Base-by-base conservation (phyloP, 2,797 vertebrate species). In the Phyllotis vaccarum region DNA sequence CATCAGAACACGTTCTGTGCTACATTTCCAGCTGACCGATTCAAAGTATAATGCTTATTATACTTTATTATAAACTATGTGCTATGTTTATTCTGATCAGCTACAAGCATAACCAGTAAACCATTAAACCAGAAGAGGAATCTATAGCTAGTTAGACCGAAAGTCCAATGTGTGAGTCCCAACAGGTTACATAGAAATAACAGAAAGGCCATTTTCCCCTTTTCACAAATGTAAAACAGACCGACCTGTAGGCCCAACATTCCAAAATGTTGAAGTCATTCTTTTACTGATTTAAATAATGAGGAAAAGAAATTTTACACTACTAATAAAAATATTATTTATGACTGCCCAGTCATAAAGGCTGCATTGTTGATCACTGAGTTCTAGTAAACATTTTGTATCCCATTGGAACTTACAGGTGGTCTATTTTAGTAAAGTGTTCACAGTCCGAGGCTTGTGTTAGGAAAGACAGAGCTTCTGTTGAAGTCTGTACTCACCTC, bases 121-220 rank as follows among this genome's bases (percentile, higher is more conserved):
- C 60, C 91, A 62, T 54, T 68, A 95, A 98, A 96, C 96, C 92
- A 90, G 95, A 68, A 96, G 95, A 97, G n/a, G 89, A 66, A 58
- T 90, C 94, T 76, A 64, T 86, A 76, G 74, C 91, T 94, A 92
- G 74, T 96, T 97, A 91, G 80, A 86, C 37, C 90, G 95, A 93
- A 98, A 97, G 96, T 76, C 60, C 95, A 96, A 86, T 52, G 93
- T 31, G 46, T 93, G 34, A 91, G 52, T 96, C 94, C 62, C 89
- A 98, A 81, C 93, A 92, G 97, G 52, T 43, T 90, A 58, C 85
- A 86, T 40, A 94, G 97, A 97, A 97, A 82, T 21, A 62, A 40
- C 11, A 94, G 74, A 34, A 78, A 88, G 93, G 0, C 3, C 46
- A 79, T 6, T 94, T 37, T 96, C 4, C 93, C 88, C 79, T 82